Conservation (phyloP, 2,797 vertebrate species). For the Sebastes miniatus region DNA sequence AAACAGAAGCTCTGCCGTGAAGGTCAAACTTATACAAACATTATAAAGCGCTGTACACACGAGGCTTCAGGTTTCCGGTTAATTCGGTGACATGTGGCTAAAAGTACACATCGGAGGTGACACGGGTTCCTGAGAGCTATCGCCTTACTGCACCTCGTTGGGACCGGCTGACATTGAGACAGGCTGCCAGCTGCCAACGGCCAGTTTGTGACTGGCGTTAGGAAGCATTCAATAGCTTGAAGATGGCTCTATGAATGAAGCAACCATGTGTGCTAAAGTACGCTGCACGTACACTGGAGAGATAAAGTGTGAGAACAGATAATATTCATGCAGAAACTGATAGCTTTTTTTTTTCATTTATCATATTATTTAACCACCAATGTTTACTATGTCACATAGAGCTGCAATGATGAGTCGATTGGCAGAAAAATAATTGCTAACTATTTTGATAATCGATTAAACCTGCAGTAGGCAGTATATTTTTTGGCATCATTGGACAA, state of each 20-base stretch:
- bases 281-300: background rate
- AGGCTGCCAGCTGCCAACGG: constrained; percentile 62
- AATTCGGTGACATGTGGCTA: constrained; percentile 49
- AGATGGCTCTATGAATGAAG: constrained; percentile 37
- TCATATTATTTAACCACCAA: background rate
- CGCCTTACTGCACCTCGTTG: constrained; percentile 64
- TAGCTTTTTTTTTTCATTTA: background rate
- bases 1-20: constrained; percentile 14
- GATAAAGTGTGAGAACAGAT: background rate
- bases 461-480: too few relatives aligned
- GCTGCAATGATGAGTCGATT: too few relatives aligned
- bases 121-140: constrained; percentile 50
- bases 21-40: constrained; percentile 1
- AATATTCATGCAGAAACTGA: background rate
- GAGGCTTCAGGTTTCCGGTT: constrained; percentile 13
- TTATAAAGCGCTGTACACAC: background rate
- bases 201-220: constrained; percentile 39
- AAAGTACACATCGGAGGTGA: constrained; percentile 59
- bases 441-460: too few relatives aligned
- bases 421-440: too few relatives aligned
- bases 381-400: background rate
- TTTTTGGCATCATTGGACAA: too few relatives aligned
- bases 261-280: constrained; percentile 41
- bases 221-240: constrained; percentile 59
- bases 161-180: constrained; percentile 58